phyloP scores from a whole-genome alignment of 2,888 invertebrate genomes.

The Micoletzkya japonica region DNA sequence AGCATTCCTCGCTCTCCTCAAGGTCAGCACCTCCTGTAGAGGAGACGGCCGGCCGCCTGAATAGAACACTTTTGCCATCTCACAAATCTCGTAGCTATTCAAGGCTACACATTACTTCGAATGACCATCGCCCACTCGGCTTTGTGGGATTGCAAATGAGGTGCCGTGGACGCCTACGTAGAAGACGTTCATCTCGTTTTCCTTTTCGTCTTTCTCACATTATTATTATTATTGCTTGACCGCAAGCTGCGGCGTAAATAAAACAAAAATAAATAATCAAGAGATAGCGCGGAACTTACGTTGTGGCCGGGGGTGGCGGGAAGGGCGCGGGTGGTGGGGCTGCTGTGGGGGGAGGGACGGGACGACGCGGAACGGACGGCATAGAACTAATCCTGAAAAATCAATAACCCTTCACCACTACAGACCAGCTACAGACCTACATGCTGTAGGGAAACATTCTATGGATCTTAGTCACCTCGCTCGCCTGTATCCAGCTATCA shows the following conservation, averaged over 20 bases:
- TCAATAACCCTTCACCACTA: too few relatives aligned
- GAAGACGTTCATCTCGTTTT: background rate
- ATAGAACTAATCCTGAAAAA: too few relatives aligned
- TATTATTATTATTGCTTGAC: constrained; percentile 66
- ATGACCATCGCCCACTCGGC: background rate
- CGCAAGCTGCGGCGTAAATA: background rate
- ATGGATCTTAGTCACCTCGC: too few relatives aligned
- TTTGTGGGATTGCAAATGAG: background rate
- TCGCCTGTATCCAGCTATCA: too few relatives aligned
- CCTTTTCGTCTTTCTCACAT: constrained; percentile 68
- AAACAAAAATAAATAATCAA: background rate
- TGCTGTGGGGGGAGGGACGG: background rate
- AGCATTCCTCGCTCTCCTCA: too few relatives aligned
- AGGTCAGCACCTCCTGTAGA: too few relatives aligned
- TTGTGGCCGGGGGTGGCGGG: constrained; percentile 62
- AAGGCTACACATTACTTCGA: background rate
- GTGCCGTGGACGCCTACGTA: background rate
- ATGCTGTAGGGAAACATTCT: too few relatives aligned
- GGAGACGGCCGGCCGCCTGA: too few relatives aligned
- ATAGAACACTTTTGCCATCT: too few relatives aligned
- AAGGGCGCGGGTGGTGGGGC: constrained; percentile 69
- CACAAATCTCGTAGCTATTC: too few relatives aligned
- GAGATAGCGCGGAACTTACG: background rate
- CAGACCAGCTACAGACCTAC: too few relatives aligned
- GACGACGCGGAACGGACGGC: too few relatives aligned